phyloP scores from a whole-genome alignment of 2,888 invertebrate species.

The Octonoba sinensis region DNA sequence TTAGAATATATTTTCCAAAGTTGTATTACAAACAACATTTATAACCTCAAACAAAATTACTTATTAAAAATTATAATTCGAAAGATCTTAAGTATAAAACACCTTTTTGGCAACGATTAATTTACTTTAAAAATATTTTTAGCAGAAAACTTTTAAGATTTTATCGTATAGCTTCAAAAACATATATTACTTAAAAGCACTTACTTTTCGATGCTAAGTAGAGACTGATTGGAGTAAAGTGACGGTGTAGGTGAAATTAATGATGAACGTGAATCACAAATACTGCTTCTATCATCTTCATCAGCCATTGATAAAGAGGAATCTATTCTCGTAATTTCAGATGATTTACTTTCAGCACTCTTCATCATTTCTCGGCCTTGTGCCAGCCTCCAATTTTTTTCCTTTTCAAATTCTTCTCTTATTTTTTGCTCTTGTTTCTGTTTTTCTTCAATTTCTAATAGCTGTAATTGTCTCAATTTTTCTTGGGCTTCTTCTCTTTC shows the following conservation, averaged over 20 bases:
- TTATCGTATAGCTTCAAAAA: not conserved
- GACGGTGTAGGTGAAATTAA: conserved; percentile 28
- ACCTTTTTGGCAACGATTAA: too few relatives aligned
- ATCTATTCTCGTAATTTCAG: not conserved
- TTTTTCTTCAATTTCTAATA: conserved; percentile 68
- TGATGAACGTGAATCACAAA: conserved; percentile 17
- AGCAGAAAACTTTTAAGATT: too few relatives aligned
- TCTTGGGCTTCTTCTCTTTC: conserved; percentile 69
- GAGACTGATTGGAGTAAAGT: conserved; percentile 14
- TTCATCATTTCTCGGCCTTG: conserved; percentile 48
- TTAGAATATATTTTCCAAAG: too few relatives aligned
- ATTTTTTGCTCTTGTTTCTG: conserved; percentile 34
- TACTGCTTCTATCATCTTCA: conserved; percentile 7
- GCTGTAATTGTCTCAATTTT: conserved; percentile 67
- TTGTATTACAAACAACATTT: too few relatives aligned
- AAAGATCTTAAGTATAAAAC: too few relatives aligned
- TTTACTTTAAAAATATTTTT: too few relatives aligned
- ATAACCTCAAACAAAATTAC: too few relatives aligned
- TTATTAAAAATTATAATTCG: too few relatives aligned
- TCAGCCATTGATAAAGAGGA: conserved; percentile 1
- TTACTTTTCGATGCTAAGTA: conserved; percentile 46
- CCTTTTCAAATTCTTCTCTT: conserved; percentile 46
- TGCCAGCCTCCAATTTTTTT: conserved; percentile 54
- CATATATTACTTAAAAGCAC: not conserved
- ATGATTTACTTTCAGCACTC: conserved; percentile 11